Evolutionary conservation across 2,888 invertebrate genomes (phyloP).

Genomic region (Andrena flavipes): DNA sequence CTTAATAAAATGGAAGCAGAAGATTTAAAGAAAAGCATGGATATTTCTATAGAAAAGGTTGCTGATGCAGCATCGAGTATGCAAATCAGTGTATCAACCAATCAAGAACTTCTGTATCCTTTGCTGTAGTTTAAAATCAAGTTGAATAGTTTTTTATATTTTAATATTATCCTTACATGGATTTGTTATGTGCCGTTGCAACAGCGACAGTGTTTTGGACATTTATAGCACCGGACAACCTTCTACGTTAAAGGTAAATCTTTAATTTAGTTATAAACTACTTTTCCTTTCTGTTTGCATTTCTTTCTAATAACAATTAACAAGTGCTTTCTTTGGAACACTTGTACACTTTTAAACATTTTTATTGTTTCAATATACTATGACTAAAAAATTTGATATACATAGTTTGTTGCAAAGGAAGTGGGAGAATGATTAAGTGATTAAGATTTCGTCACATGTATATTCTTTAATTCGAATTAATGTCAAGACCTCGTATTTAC

Average conservation of each 20-base stretch:
- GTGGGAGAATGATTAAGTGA: not conserved
- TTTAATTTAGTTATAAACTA: not conserved
- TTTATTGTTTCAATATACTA: not conserved
- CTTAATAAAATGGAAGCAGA: slow-evolving; percentile 74
- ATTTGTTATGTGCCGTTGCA: slow-evolving; percentile 59
- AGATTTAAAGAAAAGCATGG: slow-evolving; percentile 53
- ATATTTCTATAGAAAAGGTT: not conserved
- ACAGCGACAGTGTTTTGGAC: slow-evolving; percentile 69
- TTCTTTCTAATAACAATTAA: not conserved
- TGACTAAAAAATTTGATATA: not conserved
- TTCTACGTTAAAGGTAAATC: slow-evolving; percentile 72
- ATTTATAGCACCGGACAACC: slow-evolving; percentile 73
- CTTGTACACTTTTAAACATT: not conserved
- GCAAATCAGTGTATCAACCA: not conserved
- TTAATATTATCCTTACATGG: slow-evolving; percentile 55
- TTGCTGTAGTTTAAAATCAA: slow-evolving; percentile 11
- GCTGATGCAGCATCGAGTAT: slow-evolving; percentile 1
- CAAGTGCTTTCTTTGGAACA: not conserved
- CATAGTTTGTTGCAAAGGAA: not conserved
- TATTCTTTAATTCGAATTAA: not conserved
- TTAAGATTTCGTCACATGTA: slow-evolving; percentile 1
- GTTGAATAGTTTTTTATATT: not conserved
- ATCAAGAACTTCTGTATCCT: slow-evolving; percentile 52
- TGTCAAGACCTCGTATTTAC: slow-evolving; percentile 7
- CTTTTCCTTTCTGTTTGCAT: not conserved